Percentiles rank a stretch among this genome's conserved stretches.
Evolutionary conservation across 2,888 invertebrate genomes (phyloP).

Genomic region (Andrena hattorfiana): DNA sequence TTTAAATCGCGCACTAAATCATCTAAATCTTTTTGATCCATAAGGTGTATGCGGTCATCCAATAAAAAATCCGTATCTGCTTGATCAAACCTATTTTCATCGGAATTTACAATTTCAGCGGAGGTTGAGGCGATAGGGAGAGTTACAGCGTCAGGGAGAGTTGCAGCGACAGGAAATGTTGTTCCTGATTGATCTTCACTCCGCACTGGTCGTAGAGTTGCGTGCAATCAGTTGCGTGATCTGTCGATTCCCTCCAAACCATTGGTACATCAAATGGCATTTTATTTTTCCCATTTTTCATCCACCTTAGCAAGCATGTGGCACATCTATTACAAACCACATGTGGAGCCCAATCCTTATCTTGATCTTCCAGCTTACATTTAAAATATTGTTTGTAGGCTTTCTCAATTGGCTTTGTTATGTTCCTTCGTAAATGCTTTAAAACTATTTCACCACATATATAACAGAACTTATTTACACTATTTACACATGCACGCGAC

Average conservation of each 20-base stretch:
- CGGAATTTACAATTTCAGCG: neutral
- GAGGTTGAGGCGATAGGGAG: neutral
- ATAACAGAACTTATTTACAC: neutral
- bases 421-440: neutral
- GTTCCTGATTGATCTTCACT: neutral
- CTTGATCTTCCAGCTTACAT: neutral
- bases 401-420: neutral
- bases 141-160: neutral
- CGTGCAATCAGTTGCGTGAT: conserved; percentile 1
- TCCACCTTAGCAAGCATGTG: neutral
- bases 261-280: neutral
- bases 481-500: neutral
- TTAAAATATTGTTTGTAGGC: neutral
- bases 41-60: neutral
- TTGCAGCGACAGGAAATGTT: too few relatives aligned
- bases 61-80: neutral
- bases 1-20: neutral
- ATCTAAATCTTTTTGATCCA: neutral
- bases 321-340: neutral
- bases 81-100: neutral
- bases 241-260: conserved; percentile 1
- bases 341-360: neutral
- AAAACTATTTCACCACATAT: neutral
- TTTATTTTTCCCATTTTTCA: neutral
- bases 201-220: neutral